Conservation (phyloP, 1,140 invertebrate species). For the Macrotrachela quadricornifera region DNA sequence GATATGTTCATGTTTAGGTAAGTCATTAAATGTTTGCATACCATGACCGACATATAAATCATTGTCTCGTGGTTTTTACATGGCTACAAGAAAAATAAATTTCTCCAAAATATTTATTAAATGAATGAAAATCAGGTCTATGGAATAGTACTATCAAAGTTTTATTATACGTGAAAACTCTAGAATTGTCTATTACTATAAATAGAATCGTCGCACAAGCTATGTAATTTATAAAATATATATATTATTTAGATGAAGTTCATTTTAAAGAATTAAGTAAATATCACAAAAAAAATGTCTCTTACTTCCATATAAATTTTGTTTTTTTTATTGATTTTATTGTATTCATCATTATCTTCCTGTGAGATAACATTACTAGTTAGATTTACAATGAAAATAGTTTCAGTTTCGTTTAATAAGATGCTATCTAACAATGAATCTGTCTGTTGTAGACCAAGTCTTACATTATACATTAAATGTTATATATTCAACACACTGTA, state of each 20-base stretch:
- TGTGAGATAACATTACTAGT: conserved; percentile 18
- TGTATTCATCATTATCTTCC: conserved; percentile 17
- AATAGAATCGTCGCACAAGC: background rate
- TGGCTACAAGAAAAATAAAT: conserved; percentile 14
- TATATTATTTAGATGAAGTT: background rate
- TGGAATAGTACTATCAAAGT: background rate
- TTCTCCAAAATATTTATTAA: background rate
- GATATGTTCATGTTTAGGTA: conserved; percentile 22
- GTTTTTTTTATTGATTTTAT: conserved; percentile 16
- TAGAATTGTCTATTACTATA: background rate
- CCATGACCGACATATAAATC: conserved; percentile 24
- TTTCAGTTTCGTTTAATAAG: conserved; percentile 23
- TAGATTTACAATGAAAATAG: conserved; percentile 25
- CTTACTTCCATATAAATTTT: conserved; percentile 20
- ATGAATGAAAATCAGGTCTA: background rate
- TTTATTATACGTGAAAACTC: background rate
- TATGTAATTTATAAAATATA: background rate
- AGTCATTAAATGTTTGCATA: conserved; percentile 29
- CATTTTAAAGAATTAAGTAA: too few species aligned
- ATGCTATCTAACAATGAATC: conserved; percentile 13
- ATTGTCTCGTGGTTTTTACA: conserved; percentile 22
- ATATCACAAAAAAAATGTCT: background rate
- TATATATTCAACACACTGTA: too few species aligned
- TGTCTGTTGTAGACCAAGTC: too few species aligned
- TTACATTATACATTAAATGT: too few species aligned